Conservation (phyloP, 2,888 invertebrate genomes). For the Timema podura region DNA sequence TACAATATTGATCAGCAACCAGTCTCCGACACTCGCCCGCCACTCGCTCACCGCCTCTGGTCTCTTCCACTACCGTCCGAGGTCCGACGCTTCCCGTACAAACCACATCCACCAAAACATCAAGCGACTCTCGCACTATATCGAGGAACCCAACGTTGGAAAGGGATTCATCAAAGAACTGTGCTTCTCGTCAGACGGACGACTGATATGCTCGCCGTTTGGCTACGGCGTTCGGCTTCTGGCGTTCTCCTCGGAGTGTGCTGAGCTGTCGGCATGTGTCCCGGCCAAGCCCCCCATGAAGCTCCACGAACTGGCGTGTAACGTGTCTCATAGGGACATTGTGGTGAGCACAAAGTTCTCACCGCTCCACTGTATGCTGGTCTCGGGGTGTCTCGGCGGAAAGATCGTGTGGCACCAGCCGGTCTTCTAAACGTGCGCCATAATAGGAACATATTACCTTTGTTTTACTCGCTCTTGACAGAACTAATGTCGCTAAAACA, state of each 20-base stretch:
- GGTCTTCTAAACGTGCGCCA: conserved; percentile 37
- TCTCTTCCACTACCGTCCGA: no score
- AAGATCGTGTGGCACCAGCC: conserved; percentile 90
- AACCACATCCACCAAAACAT: conserved; percentile 62
- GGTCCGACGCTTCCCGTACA: no score
- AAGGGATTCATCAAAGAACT: conserved; percentile 91
- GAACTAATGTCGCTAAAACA: no score
- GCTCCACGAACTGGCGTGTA: conserved; percentile 63
- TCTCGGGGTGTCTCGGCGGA: conserved; percentile 86
- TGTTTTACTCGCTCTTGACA: no score
- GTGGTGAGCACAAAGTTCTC: conserved; percentile 89
- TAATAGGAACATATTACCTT: not conserved
- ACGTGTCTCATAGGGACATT: conserved; percentile 73
- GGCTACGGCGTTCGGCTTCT: conserved; percentile 81
- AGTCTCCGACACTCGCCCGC: no score
- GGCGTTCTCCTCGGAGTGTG: conserved; percentile 70
- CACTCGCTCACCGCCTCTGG: no score
- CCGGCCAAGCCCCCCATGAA: conserved; percentile 50
- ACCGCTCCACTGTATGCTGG: conserved; percentile 78
- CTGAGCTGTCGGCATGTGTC: conserved; percentile 69
- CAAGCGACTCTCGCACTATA: conserved; percentile 75
- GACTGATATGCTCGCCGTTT: conserved; percentile 86
- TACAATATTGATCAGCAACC: no score
- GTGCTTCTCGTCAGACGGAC: conserved; percentile 85
- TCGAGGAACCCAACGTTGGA: conserved; percentile 83